These are phyloP conservation scores for Harlomillsia oculata DNA, from an alignment of 1,140 invertebrate genomes.

Conservation along the genomic window DNA sequence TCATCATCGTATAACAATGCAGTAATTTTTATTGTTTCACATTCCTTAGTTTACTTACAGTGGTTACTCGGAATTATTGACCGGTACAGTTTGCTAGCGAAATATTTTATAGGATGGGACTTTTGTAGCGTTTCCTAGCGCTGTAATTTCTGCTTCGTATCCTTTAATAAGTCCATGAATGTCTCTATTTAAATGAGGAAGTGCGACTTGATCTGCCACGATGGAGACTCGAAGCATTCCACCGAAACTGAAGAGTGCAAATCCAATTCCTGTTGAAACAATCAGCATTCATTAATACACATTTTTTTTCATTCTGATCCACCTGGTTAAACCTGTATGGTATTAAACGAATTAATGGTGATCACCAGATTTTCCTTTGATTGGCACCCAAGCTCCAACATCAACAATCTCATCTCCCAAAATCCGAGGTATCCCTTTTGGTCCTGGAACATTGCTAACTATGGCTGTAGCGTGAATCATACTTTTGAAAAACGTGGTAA, in stretches of 20 bases:
- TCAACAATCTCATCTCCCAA: constrained; percentile 27
- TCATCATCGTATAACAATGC: no score
- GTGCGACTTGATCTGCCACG: constrained; percentile 13
- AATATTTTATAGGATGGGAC: no score
- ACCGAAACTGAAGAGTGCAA: constrained; percentile 23
- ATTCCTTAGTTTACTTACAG: no score
- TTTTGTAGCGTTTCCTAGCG: constrained; percentile 1
- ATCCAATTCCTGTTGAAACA: constrained; percentile 18
- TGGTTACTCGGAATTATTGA: no score
- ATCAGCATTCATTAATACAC: background rate
- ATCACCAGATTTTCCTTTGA: constrained; percentile 5
- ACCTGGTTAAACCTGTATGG: background rate
- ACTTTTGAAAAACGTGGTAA: constrained; percentile 9
- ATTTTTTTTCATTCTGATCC: background rate
- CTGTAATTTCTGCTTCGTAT: constrained; percentile 26
- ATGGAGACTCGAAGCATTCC: constrained; percentile 18
- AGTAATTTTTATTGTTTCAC: no score
- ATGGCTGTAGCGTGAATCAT: constrained; percentile 18
- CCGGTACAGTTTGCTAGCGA: no score
- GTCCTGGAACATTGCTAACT: constrained; percentile 28
- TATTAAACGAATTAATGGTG: background rate
- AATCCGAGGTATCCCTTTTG: constrained; percentile 9
- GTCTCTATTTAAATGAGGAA: constrained; percentile 1
- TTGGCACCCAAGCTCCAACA: constrained; percentile 24
- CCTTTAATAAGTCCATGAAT: constrained; percentile 11